phyloP scores from a whole-genome alignment of 2,113 vertebrate genomes.

The Osmerus eperlanus region DNA sequence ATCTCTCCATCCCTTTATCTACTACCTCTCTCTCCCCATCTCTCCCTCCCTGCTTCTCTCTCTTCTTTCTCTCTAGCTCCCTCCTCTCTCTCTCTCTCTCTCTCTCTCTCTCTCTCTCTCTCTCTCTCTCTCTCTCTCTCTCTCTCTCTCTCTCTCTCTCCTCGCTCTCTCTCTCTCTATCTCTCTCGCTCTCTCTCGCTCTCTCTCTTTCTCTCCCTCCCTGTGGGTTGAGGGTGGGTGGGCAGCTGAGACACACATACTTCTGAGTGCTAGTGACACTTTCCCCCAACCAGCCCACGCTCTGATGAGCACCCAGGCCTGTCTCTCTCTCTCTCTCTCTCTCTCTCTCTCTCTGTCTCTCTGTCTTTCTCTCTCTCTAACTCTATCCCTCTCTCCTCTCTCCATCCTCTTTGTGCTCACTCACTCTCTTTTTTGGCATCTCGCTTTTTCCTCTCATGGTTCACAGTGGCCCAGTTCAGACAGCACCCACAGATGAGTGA shows the following conservation, averaged over 20 bases:
- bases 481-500: no score
- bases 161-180: no score
- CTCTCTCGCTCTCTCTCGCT: no score
- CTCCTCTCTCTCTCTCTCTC: background rate
- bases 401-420: background rate
- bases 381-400: background rate
- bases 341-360: conserved; percentile 7
- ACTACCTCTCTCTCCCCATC: background rate
- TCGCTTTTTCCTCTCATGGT: background rate
- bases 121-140: background rate
- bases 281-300: no score
- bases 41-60: background rate
- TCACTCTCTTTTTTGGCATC: background rate
- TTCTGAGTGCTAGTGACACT: no score
- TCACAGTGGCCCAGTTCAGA: no score
- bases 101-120: background rate
- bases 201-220: no score
- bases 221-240: no score
- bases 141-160: background rate
- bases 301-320: no score
- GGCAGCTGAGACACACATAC: no score
- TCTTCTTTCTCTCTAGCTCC: conserved; percentile 3
- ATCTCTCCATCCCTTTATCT: background rate
- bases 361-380: background rate
- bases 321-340: conserved; percentile 1